Evolutionary conservation across 1,140 invertebrate genomes (phyloP), one percentile per base, ranked within the genome.

Genomic region (Planococcus citri): DNA sequence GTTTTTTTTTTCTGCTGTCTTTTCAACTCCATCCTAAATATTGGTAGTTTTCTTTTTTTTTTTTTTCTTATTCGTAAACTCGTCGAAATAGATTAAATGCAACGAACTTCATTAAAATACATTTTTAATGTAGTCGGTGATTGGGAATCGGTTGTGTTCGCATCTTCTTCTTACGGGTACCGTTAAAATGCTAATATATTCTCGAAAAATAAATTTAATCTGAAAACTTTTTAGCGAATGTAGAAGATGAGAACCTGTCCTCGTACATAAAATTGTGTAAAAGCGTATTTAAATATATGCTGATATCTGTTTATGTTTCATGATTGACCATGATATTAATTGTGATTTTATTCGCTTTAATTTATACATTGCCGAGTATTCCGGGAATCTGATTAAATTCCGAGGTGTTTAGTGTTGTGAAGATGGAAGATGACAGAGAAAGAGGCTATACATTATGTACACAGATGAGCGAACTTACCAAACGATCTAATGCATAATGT

Each of bases 181-280:
- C 60, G 60, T 64, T 64, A 64, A 64, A 64, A 64, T 64, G 21
- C 60, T 64, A 64, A 51, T 51, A 3, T 51, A 14, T 20, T 51
- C 41, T 51, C 41, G 41, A 51, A 17, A 14, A 17, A n/a, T 51
- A 51, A 51, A 51, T 51, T 51, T 51, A 51, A 51, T 51, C 12
- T 51, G 41, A 51, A 51, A 51, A 51, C 41, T 51, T 51, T 51
- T 51, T 37, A n/a, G n/a, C n/a, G n/a, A n/a, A n/a, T n/a, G n/a
- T n/a, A n/a, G n/a, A 37, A 51, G 41, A 6, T 9, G 41, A 51
- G 41, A 51, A 51, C 41, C 41, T 17, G 41, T 51, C 29, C 29
- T 51, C 12, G 17, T 14, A 6, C 33, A 51, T 51, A 51, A 51
- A 51, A 51, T 20, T 14, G 41, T 20, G 41, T 51, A 51, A 51